Evolutionary conservation across 2,797 vertebrate genomes (phyloP).

Genomic region (Ispidina lecontei): DNA sequence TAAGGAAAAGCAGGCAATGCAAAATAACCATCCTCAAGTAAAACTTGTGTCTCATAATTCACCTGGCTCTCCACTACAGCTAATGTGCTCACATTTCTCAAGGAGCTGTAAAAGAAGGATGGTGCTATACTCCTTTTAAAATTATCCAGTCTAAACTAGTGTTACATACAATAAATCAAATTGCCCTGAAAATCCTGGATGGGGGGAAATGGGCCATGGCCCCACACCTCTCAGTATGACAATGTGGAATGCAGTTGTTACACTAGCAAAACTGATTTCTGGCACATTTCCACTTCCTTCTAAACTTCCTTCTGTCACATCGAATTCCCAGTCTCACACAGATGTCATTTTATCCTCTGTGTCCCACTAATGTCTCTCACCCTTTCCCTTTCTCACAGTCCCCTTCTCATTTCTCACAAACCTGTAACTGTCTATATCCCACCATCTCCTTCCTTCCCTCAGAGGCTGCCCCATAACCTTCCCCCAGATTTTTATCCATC

Average conservation of each 20-base stretch:
- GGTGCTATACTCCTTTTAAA: constrained; percentile 43
- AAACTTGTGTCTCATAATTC: constrained; percentile 33
- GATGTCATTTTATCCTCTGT: not conserved
- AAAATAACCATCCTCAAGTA: not conserved
- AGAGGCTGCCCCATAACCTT: not conserved
- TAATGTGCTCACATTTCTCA: constrained; percentile 14
- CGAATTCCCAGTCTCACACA: not conserved
- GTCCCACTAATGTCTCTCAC: not conserved
- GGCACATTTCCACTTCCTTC: not conserved
- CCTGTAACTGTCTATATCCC: not conserved
- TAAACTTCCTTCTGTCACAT: not conserved
- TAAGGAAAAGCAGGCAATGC: not conserved
- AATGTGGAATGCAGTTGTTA: not conserved
- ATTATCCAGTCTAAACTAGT: constrained; percentile 28
- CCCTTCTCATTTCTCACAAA: not conserved
- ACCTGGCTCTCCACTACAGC: not conserved
- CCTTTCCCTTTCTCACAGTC: not conserved
- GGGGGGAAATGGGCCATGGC: not conserved
- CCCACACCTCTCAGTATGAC: not conserved
- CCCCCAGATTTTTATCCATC: not conserved
- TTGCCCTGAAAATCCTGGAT: constrained; percentile 16
- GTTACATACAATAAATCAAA: not conserved
- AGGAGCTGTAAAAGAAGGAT: constrained; percentile 23
- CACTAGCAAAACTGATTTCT: not conserved
- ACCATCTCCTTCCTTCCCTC: not conserved